Conservation (phyloP, 2,797 vertebrate species). For the Acanthornis magna region DNA sequence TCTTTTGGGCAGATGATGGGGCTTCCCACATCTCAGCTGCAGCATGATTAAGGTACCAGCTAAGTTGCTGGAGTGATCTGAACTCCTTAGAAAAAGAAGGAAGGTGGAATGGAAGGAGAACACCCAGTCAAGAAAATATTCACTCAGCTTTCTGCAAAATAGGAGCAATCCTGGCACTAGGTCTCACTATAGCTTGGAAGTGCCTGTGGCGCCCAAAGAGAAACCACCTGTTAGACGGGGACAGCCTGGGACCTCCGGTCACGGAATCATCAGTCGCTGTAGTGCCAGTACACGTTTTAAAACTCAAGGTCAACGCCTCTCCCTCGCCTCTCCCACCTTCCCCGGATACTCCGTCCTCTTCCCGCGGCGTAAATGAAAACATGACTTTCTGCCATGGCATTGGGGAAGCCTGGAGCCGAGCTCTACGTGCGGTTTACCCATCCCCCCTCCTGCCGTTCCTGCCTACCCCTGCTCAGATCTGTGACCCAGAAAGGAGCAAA, state of each 20-base stretch:
- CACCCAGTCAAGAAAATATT: neutral
- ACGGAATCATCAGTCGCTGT: neutral
- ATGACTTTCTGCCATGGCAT: neutral
- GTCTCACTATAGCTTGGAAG: neutral
- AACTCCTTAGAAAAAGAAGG: neutral
- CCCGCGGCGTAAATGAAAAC: neutral
- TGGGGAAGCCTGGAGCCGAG: neutral
- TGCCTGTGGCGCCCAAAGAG: neutral
- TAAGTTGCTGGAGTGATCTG: neutral
- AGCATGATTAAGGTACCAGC: neutral
- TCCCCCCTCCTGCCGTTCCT: neutral
- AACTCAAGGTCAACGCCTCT: neutral
- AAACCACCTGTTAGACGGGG: neutral
- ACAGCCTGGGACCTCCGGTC: neutral
- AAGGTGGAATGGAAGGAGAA: neutral
- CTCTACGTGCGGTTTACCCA: neutral
- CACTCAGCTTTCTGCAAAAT: accelerated
- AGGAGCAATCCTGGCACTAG: neutral
- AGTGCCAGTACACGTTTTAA: neutral
- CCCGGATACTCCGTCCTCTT: neutral
- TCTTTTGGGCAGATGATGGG: neutral
- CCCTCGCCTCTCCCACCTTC: neutral
- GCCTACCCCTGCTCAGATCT: neutral
- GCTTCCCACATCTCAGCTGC: neutral
- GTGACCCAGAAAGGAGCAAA: neutral